Evolutionary conservation across 2,797 vertebrate genomes (phyloP).

Genomic region (Phrynocephalus vlangalii): DNA sequence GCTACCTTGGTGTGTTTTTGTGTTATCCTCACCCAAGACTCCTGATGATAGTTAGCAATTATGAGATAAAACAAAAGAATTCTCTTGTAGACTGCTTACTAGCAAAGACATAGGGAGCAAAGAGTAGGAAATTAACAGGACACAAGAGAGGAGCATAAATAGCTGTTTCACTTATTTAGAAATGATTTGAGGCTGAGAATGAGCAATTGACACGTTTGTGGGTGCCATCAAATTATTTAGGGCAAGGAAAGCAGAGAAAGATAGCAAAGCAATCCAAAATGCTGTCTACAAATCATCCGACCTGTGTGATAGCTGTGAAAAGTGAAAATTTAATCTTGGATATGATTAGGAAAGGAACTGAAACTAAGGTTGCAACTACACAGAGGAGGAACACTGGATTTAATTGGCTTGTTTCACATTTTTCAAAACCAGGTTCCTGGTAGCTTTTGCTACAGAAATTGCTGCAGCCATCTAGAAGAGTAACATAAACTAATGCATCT

Average conservation of each 20-base stretch:
- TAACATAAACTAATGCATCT: too few relatives aligned
- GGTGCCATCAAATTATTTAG: too few relatives aligned
- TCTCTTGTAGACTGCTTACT: not conserved
- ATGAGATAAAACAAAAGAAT: not conserved
- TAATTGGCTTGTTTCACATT: too few relatives aligned
- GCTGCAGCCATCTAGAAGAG: too few relatives aligned
- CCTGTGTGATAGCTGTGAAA: not conserved
- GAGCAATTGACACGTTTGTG: too few relatives aligned
- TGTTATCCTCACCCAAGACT: not conserved
- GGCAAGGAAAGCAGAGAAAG: too few relatives aligned
- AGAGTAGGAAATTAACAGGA: not conserved
- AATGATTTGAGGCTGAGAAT: too few relatives aligned
- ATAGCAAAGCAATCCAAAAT: too few relatives aligned
- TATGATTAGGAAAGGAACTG: not conserved
- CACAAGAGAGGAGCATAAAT: not conserved
- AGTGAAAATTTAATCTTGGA: not conserved
- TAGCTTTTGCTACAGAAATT: too few relatives aligned
- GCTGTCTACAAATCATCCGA: too few relatives aligned
- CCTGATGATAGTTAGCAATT: not conserved
- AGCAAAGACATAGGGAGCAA: not conserved
- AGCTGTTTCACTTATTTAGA: not conserved
- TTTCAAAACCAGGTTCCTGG: too few relatives aligned
- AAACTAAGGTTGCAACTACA: not conserved
- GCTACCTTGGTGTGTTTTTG: not conserved
- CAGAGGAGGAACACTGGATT: too few relatives aligned